Conservation (phyloP, 2,888 invertebrate genomes). For the Drosophila tanythrix region DNA sequence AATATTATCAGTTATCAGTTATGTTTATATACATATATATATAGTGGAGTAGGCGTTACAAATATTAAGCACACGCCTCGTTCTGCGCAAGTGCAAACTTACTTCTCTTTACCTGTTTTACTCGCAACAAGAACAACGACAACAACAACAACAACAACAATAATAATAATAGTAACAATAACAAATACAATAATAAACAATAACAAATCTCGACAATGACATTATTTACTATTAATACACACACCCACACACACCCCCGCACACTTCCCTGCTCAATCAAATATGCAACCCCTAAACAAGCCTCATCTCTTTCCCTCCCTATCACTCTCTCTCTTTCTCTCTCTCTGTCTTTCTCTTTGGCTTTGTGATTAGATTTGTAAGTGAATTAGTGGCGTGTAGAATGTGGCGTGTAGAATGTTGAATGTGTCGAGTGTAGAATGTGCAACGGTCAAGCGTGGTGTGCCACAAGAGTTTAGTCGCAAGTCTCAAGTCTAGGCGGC, state of each 20-base stretch:
- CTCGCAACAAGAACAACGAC: conserved; percentile 8
- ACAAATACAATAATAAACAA: conserved; percentile 54
- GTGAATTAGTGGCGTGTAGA: conserved; percentile 62
- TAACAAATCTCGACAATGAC: conserved; percentile 70
- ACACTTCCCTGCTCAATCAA: not conserved
- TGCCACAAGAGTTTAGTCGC: conserved; percentile 16
- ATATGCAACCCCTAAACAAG: conserved; percentile 14
- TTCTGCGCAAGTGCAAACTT: conserved; percentile 39
- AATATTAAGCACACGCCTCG: conserved; percentile 48
- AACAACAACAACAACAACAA: no score
- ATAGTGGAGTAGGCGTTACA: conserved; percentile 12
- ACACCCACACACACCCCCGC: conserved; percentile 3
- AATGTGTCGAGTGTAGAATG: conserved; percentile 9
- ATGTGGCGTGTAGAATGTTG: conserved; percentile 16
- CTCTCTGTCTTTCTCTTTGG: not conserved
- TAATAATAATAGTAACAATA: conserved; percentile 11
- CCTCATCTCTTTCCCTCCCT: not conserved
- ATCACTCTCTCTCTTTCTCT: not conserved
- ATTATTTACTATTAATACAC: conserved; percentile 63
- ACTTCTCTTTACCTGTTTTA: conserved; percentile 2
- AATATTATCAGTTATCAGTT: conserved; percentile 52
- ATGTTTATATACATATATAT: not conserved
- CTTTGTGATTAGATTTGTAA: conserved; percentile 71
- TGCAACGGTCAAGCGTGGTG: conserved; percentile 38
- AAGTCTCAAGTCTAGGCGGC: conserved; percentile 3